Evolutionary conservation across 2,888 invertebrate genomes (phyloP).

Genomic region (Machimus atricapillus): DNA sequence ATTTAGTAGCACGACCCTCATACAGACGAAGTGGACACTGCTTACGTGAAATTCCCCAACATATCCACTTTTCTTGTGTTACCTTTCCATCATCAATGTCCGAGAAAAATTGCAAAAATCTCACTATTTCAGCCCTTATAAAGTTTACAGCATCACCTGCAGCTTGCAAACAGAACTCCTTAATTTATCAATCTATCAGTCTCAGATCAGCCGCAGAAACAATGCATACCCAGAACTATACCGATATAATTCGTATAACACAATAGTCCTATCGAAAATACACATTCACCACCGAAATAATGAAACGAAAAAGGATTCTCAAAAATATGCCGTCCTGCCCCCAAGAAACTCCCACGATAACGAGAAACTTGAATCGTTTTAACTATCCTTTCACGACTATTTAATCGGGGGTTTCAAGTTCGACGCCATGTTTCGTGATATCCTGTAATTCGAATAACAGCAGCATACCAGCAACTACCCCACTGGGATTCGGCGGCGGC

Average conservation of each 20-base stretch:
- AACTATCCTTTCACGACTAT: slow-evolving; percentile 42
- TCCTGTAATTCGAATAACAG: slow-evolving; percentile 35
- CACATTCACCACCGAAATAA: neutral
- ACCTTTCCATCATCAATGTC: slow-evolving; percentile 12
- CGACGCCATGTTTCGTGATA: slow-evolving; percentile 45
- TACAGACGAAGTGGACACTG: slow-evolving; percentile 10
- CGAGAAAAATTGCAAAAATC: neutral
- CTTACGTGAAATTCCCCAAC: slow-evolving; percentile 25
- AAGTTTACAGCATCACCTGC: neutral
- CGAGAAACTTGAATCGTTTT: slow-evolving; percentile 39
- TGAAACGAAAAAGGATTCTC: neutral
- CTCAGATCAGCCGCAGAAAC: neutral
- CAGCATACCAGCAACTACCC: slow-evolving; percentile 36
- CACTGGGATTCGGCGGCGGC: neutral
- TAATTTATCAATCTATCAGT: neutral
- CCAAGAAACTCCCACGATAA: slow-evolving; percentile 41
- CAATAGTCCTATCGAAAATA: neutral
- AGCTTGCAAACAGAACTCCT: neutral
- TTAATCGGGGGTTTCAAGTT: slow-evolving; percentile 45
- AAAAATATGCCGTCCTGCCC: slow-evolving; percentile 32
- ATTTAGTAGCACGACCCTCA: slow-evolving; percentile 24
- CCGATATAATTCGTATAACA: neutral
- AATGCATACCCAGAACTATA: neutral
- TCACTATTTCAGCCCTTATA: neutral
- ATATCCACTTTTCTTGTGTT: slow-evolving; percentile 1